Evolutionary conservation across 2,888 invertebrate species (phyloP), one percentile per base, ranked within the genome.

Genomic region (Synergus japonicus): DNA sequence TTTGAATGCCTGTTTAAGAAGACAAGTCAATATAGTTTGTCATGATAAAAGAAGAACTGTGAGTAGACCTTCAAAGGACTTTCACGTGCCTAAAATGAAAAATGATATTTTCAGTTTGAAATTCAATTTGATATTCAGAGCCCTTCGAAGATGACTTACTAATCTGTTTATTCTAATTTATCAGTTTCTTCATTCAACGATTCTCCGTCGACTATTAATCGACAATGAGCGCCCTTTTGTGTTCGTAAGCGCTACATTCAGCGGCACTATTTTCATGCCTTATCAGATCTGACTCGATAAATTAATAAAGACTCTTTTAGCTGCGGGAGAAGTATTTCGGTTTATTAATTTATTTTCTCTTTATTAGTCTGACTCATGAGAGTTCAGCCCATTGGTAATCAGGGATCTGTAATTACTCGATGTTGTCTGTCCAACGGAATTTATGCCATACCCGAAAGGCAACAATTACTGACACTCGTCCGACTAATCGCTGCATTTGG

Each of bases 351-450:
- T 89, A 88, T 89, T 89, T 89, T 88, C 87, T 88, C 86, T 89
- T 90, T 89, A 89, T 91, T 90, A 89, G 88, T 81, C 81, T 80
- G 81, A 76, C 78, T 81, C 79, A 80, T 65, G 49, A 79, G 83
- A 83, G 88, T 88, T 86, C 86, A 88, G 87, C 88, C 88, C 89
- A 88, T 88, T 88, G 89, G 89, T 91, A 90, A 91, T 90, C 89
- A 89, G 86, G 87, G 88, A 91, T 90, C 90, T 91, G 91, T 90
- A 91, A 91, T 91, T 91, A 91, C 90, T 88, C 85, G 89, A 90
- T 89, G 89, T 88, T 89, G 89, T 89, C 89, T 88, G 89, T 90
- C 89, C 87, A 84, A 88, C 84, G 87, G 87, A 87, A 90, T 90
- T 90, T 90, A 90, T 78, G 65, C 58, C 43, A 13, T 65, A 22